Evolutionary conservation across 2,888 invertebrate species (phyloP).

Genomic region (Dromius quadrimaculatus): DNA sequence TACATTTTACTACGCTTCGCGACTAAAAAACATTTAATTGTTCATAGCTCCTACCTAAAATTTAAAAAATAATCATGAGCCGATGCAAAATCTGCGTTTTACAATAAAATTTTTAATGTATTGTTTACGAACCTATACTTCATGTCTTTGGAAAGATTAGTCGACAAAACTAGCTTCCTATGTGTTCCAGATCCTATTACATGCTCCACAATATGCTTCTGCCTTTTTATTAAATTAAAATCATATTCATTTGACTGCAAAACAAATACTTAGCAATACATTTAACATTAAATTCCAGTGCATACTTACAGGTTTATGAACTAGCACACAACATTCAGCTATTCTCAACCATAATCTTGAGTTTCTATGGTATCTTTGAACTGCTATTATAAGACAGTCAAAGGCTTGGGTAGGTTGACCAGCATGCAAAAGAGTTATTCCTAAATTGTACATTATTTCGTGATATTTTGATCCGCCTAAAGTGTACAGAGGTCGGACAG

Average conservation of each 20-base stretch:
- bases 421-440: slow-evolving; percentile 84
- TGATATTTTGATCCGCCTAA: slow-evolving; percentile 73
- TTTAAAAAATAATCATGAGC: slow-evolving; percentile 24
- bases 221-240: slow-evolving; percentile 71
- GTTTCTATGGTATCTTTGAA: slow-evolving; percentile 87
- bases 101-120: not conserved
- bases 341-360: slow-evolving; percentile 92
- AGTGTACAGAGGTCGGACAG: slow-evolving; percentile 72
- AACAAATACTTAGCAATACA: slow-evolving; percentile 1
- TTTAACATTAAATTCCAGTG: not conserved
- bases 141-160: slow-evolving; percentile 69
- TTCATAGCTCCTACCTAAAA: not conserved
- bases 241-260: slow-evolving; percentile 73
- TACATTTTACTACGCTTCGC: not conserved
- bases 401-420: slow-evolving; percentile 88
- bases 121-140: slow-evolving; percentile 66
- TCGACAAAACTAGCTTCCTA: slow-evolving; percentile 73
- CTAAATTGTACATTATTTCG: slow-evolving; percentile 84
- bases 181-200: slow-evolving; percentile 72
- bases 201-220: slow-evolving; percentile 72
- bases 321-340: slow-evolving; percentile 90
- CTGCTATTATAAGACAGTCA: slow-evolving; percentile 88
- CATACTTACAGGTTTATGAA: slow-evolving; percentile 67
- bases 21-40: no score
- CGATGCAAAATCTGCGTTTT: not conserved